phyloP scores from a whole-genome alignment of 2,888 invertebrate species.

The Thymelicus lineola region DNA sequence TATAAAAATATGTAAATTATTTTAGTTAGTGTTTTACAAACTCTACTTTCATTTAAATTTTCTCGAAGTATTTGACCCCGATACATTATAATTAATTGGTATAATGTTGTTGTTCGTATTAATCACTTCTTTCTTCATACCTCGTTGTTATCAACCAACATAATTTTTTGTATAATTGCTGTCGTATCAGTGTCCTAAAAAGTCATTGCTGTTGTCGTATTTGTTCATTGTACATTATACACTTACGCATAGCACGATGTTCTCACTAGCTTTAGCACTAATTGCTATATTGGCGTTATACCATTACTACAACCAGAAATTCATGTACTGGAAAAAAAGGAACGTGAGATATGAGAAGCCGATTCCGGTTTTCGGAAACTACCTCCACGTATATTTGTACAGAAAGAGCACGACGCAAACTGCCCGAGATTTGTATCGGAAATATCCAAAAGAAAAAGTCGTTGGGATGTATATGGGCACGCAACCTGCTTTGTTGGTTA shows the following conservation, averaged over 20 bases:
- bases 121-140: no score
- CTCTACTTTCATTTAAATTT: no score
- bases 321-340: background rate
- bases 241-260: background rate
- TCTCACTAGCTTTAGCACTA: background rate
- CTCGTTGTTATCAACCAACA: no score
- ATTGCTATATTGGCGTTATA: background rate
- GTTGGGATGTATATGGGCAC: constrained; percentile 41
- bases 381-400: background rate
- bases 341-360: background rate
- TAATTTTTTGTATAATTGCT: no score
- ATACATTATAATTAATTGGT: no score
- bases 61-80: no score
- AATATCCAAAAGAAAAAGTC: constrained; percentile 44
- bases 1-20: no score
- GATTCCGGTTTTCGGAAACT: background rate
- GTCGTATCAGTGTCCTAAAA: background rate
- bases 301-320: background rate
- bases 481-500: constrained; percentile 40
- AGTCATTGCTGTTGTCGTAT: background rate
- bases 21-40: no score
- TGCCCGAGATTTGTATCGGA: constrained; percentile 26
- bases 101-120: no score
- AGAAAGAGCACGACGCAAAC: background rate
- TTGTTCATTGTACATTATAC: background rate